phyloP scores from a whole-genome alignment of 2,113 vertebrate species.

The Tricholaema leucomelas region DNA sequence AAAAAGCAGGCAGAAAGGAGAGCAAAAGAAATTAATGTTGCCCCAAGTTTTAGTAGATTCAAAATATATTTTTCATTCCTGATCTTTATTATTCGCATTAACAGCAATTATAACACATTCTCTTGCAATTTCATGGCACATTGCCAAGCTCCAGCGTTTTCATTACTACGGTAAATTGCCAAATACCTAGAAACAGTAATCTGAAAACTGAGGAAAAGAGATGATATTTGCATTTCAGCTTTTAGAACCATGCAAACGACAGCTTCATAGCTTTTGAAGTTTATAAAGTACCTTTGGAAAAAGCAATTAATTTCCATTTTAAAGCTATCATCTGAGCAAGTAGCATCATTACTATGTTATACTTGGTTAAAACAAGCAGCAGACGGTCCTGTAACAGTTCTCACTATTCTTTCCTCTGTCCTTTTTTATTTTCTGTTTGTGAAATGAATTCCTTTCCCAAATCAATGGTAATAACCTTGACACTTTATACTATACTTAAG shows the following conservation, averaged over 20 bases:
- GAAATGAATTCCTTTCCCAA: not conserved
- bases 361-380: not conserved
- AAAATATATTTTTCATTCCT: not conserved
- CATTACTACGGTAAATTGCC: not conserved
- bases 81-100: constrained; percentile 3
- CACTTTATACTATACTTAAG: not conserved
- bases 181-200: not conserved
- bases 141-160: not conserved
- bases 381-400: not conserved
- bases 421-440: not conserved
- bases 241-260: not conserved
- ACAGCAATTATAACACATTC: constrained; percentile 11
- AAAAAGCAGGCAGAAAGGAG: not conserved
- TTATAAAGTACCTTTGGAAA: not conserved
- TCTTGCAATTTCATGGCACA: not conserved
- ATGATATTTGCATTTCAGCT: not conserved
- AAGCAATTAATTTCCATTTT: not conserved
- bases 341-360: not conserved
- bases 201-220: not conserved
- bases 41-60: not conserved
- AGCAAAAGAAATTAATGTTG: not conserved
- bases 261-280: not conserved
- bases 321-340: not conserved
- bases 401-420: not conserved
- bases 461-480: not conserved